Base-by-base conservation (phyloP, 2,888 invertebrate genomes). In the Parelbella ahira region DNA sequence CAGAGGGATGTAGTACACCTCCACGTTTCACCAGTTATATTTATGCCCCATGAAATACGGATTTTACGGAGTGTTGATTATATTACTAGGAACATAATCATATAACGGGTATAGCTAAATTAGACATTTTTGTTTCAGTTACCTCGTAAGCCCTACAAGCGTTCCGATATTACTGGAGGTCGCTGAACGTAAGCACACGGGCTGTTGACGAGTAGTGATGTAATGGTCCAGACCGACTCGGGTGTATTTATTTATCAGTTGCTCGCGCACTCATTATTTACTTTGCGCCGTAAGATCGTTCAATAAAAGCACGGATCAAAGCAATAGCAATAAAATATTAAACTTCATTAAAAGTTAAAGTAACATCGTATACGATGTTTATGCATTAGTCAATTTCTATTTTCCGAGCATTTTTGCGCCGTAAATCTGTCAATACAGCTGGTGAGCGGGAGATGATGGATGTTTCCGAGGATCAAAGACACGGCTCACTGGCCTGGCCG, bases 351-450 rank as follows among this genome's bases (percentile, higher is more conserved):
- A 32, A 41, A 41, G 12, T 33, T 19, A 10, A 33, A 27, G 32
- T 10, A 32, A 30, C 24, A 39, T 39, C 29, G 21, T 4, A 13
- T 10, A 11, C 32, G 12, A 43, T 49, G 48, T 47, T 48, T 42
- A 48, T 25, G 39, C 43, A 39, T 29, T 33, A 37, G 43, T 44
- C 39, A 41, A 47, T 39, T 20, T 33, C 36, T 52, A 50, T 54
- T 54, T 54, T 51, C 51, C 49, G 43, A 47, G 42, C 41, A 45
- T 45, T 42, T 52, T 56, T 50, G 49, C 39, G 44, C 52, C 57
- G 56, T 60, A 54, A 60, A 59, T 54, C 60, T 53, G 60, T 60
- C 60, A 54, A 60, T 59, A 58, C 54, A 57, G 45, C 33, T 42
- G 50, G 53, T 49, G 46, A 46, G 51, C 44, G 41, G 32, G 36